Conservation (phyloP, 1,140 invertebrate genomes). For the Dreissena rostriformis region DNA sequence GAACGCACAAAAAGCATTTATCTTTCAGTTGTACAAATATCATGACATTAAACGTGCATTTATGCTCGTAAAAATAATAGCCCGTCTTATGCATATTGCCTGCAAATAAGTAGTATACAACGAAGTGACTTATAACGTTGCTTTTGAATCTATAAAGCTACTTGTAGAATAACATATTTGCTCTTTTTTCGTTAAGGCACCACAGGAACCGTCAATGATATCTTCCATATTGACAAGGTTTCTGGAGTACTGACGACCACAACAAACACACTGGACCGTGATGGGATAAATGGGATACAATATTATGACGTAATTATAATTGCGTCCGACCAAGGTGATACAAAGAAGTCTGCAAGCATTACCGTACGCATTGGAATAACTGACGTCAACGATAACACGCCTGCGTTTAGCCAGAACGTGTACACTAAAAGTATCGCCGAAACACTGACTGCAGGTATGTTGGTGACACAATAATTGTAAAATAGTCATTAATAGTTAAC, state of each 20-base stretch:
- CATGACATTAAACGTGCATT: too few species aligned
- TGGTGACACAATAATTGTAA: neutral
- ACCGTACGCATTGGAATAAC: conserved; percentile 37
- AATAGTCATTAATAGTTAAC: too few species aligned
- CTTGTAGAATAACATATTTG: too few species aligned
- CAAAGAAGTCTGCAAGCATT: neutral
- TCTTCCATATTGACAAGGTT: neutral
- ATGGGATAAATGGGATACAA: conserved; percentile 31
- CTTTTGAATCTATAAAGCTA: too few species aligned
- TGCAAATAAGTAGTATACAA: too few species aligned
- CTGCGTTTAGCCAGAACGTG: conserved; percentile 49
- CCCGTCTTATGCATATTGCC: too few species aligned
- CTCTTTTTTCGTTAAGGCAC: neutral
- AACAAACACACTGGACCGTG: conserved; percentile 40
- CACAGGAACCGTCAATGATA: neutral
- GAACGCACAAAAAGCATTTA: too few species aligned
- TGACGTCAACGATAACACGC: conserved; percentile 64
- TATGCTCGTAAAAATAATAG: too few species aligned
- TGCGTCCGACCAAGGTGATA: conserved; percentile 49
- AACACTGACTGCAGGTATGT: conserved; percentile 42
- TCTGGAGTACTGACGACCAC: conserved; percentile 27
- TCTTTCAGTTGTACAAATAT: too few species aligned
- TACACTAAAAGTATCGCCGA: conserved; percentile 45
- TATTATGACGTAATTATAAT: conserved; percentile 57
- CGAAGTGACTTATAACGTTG: too few species aligned